Conservation (phyloP, 2,113 vertebrate genomes). For the Scortum barcoo region DNA sequence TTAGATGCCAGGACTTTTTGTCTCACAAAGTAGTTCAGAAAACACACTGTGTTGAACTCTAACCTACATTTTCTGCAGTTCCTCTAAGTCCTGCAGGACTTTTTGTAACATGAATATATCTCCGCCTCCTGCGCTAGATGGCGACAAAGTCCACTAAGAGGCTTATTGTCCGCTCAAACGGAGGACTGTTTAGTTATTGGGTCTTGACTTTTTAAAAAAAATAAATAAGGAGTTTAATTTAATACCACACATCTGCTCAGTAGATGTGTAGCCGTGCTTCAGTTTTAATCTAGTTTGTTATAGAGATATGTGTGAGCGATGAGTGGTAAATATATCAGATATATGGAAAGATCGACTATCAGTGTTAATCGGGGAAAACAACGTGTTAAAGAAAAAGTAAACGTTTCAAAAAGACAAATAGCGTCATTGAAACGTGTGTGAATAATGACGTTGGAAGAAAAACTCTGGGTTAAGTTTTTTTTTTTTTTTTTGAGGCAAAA, state of each 20-base stretch:
- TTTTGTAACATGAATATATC: too few relatives aligned
- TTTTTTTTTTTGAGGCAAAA: background rate
- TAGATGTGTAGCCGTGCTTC: background rate
- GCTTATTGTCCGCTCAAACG: accelerated
- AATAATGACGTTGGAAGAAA: background rate
- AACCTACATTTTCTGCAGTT: too few relatives aligned
- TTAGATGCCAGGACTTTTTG: too few relatives aligned
- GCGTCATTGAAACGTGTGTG: background rate
- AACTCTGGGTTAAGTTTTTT: background rate
- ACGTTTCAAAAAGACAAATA: background rate
- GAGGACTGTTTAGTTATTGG: too few relatives aligned
- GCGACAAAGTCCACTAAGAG: conserved; percentile 19
- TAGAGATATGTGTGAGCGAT: background rate
- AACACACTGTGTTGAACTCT: too few relatives aligned
- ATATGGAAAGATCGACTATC: background rate
- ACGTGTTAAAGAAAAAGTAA: background rate
- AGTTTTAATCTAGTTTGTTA: background rate
- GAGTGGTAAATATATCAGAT: background rate
- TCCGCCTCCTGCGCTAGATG: conserved; percentile 57
- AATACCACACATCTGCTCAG: background rate
- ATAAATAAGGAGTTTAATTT: too few relatives aligned
- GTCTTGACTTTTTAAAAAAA: too few relatives aligned
- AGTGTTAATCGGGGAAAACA: too few relatives aligned
- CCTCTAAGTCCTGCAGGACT: too few relatives aligned
- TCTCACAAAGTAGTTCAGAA: too few relatives aligned